phyloP scores from a whole-genome alignment of 2,888 invertebrate genomes.

The Steinernema hermaphroditum region DNA sequence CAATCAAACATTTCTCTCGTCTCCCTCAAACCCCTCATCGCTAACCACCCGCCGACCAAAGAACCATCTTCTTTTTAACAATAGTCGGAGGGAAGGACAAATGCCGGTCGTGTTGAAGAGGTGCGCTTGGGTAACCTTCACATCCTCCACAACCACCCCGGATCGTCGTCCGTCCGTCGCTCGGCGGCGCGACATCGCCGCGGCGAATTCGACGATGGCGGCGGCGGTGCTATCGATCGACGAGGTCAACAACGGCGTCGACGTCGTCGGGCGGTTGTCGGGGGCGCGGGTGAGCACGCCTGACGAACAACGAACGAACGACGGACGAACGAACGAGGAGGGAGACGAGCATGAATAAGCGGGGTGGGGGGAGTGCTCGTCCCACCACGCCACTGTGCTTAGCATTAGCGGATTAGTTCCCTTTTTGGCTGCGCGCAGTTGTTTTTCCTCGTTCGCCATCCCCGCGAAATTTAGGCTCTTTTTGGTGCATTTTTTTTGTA shows the following conservation, averaged over 20 bases:
- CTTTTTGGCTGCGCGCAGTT: conserved; percentile 5
- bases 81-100: too few species aligned
- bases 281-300: conserved; percentile 13
- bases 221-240: conserved; percentile 3
- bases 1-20: too few species aligned
- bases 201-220: neutral
- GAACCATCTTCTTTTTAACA: too few species aligned
- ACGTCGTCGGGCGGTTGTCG: conserved; percentile 1
- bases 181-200: neutral
- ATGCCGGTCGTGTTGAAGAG: conserved; percentile 1
- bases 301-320: conserved; percentile 28
- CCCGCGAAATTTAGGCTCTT: too few species aligned
- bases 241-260: conserved; percentile 28
- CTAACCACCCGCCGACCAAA: too few species aligned
- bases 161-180: neutral
- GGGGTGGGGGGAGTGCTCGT: conserved; percentile 1
- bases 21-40: too few species aligned
- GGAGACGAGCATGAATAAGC: conserved; percentile 27
- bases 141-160: neutral
- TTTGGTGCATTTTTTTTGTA: too few species aligned
- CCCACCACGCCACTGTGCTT: neutral
- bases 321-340: conserved; percentile 7
- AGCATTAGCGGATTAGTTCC: conserved; percentile 24
- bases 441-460: neutral
- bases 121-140: conserved; percentile 22